A percentile compares a stretch with the other conserved stretches of the same genome.
phyloP scores from a whole-genome alignment of 2,888 invertebrate genomes.

The Macrosiphum euphorbiae region DNA sequence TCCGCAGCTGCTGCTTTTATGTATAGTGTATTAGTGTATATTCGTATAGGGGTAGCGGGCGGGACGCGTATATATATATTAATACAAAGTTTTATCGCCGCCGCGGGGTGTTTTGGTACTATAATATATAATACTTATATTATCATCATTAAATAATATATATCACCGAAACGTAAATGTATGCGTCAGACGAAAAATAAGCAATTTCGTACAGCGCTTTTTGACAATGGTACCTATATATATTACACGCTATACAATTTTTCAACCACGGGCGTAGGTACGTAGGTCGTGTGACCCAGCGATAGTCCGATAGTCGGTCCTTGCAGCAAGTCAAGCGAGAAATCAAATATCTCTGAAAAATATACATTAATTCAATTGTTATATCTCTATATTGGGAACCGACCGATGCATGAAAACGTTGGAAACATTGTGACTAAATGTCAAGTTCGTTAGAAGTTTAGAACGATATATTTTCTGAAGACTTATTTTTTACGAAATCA shows the following conservation, averaged over 20 bases:
- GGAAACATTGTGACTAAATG: not conserved
- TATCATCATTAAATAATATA: not conserved
- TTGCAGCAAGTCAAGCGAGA: not conserved
- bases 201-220: not conserved
- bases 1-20: not conserved
- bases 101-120: not conserved
- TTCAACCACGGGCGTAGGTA: not conserved
- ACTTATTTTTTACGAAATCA: not conserved
- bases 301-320: not conserved
- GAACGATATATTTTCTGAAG: not conserved
- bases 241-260: not conserved
- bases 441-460: not conserved
- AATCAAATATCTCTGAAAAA: not conserved
- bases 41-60: not conserved
- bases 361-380: not conserved
- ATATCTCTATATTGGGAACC: not conserved
- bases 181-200: not conserved
- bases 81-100: conserved; percentile 1
- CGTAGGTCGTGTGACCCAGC: not conserved
- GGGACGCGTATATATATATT: not conserved
- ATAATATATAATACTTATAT: not conserved
- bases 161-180: not conserved
- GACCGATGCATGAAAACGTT: not conserved
- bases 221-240: not conserved
- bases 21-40: not conserved